phyloP scores from a whole-genome alignment of 1,140 invertebrate genomes.

The Helicoverpa armigera region DNA sequence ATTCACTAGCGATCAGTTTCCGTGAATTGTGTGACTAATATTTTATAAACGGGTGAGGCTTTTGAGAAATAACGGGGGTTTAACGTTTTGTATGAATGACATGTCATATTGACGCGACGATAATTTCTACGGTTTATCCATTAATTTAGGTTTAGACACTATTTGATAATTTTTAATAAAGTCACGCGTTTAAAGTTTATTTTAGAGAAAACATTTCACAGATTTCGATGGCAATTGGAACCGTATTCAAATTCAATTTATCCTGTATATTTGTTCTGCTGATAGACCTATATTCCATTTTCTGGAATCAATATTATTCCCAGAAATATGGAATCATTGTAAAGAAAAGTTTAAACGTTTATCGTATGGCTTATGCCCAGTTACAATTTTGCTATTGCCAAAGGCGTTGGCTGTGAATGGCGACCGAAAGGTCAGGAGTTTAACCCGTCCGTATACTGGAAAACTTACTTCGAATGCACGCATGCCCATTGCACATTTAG shows the following conservation, averaged over 20 bases:
- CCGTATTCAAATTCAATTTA: too few species aligned
- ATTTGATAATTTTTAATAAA: too few species aligned
- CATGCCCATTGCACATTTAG: conserved; percentile 20
- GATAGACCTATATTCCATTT: too few species aligned
- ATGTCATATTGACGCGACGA: conserved; percentile 6
- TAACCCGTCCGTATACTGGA: conserved; percentile 14
- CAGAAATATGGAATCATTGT: too few species aligned
- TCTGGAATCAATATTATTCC: too few species aligned
- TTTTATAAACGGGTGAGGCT: conserved; percentile 22
- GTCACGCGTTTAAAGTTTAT: too few species aligned
- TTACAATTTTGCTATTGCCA: conserved; percentile 13
- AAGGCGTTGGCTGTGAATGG: conserved; percentile 32
- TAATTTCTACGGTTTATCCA: background rate
- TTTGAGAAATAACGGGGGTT: conserved; percentile 13
- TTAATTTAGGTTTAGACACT: background rate
- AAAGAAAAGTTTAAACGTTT: too few species aligned
- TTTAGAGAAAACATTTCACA: too few species aligned
- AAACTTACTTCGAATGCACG: conserved; percentile 10
- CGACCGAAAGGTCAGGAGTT: conserved; percentile 32
- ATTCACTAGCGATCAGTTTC: conserved; percentile 3
- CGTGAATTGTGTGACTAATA: conserved; percentile 20
- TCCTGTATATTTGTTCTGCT: too few species aligned
- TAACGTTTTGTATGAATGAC: background rate
- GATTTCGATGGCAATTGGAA: too few species aligned
- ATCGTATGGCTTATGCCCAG: background rate